Evolutionary conservation across 2,888 invertebrate genomes (phyloP).

Genomic region (Meta bourneti): DNA sequence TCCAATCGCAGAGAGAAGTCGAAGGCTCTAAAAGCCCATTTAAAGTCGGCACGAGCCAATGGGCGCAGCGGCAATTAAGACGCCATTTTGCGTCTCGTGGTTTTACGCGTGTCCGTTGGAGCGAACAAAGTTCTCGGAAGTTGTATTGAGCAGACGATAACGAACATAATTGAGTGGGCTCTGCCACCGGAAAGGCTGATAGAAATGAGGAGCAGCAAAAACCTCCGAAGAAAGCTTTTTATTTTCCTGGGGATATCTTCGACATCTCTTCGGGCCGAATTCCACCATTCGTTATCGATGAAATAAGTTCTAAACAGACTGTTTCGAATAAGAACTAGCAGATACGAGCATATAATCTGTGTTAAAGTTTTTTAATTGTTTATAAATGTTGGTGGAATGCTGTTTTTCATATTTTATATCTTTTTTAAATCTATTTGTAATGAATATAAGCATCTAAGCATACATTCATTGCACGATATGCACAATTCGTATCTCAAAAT

Average conservation of each 20-base stretch:
- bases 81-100: conserved; percentile 63
- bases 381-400: no score
- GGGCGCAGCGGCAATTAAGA: conserved; percentile 71
- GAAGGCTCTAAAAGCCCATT: conserved; percentile 71
- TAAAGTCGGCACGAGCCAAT: conserved; percentile 72
- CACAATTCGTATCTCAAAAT: no score
- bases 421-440: no score
- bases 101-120: conserved; percentile 61
- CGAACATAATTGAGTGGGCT: conserved; percentile 50
- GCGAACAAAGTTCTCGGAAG: conserved; percentile 38
- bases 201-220: conserved; percentile 14
- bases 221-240: conserved; percentile 6
- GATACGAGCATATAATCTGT: no score
- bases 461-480: no score
- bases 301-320: no score
- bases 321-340: no score
- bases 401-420: no score
- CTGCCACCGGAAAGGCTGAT: conserved; percentile 26
- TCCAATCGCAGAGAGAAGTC: conserved; percentile 54
- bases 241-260: not conserved
- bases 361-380: no score
- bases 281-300: no score
- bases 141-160: conserved; percentile 40
- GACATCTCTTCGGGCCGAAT: no score
- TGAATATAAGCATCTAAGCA: no score